A percentile compares a stretch with the other conserved stretches of the same genome.
These are phyloP conservation scores for Oscheius sp. DNA, from an alignment of 2,888 invertebrate species.

Conservation along the genomic window DNA sequence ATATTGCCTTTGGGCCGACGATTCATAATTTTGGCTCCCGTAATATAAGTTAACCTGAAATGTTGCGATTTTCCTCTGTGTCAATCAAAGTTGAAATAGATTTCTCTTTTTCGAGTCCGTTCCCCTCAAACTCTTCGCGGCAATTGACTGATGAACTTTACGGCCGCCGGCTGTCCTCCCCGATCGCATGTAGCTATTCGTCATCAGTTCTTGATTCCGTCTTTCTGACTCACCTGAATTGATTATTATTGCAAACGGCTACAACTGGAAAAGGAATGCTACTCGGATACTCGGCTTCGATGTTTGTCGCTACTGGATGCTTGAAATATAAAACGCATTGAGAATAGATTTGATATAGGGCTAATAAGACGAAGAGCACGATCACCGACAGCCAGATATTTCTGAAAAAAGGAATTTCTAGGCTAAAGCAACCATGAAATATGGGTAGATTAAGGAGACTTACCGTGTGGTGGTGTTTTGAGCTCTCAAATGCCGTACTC, in stretches of 20 bases:
- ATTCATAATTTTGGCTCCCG: constrained; percentile 61
- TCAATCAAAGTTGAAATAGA: background rate
- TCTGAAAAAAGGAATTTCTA: constrained; percentile 19
- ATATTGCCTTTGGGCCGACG: constrained; percentile 42
- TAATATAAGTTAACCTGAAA: constrained; percentile 63
- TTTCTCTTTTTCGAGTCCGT: background rate
- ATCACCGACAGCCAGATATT: constrained; percentile 58
- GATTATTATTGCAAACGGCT: constrained; percentile 69
- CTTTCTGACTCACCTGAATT: constrained; percentile 53
- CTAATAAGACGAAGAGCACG: constrained; percentile 58
- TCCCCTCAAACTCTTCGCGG: background rate
- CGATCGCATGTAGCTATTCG: constrained; percentile 12
- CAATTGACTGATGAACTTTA: constrained; percentile 28
- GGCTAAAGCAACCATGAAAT: background rate
- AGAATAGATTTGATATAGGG: constrained; percentile 59
- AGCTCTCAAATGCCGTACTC: constrained; percentile 62
- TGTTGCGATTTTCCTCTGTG: too few relatives aligned
- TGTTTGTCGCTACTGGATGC: constrained; percentile 64
- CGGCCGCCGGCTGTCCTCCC: constrained; percentile 17
- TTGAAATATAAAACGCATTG: constrained; percentile 53
- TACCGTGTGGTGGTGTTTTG: constrained; percentile 51
- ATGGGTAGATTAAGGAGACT: background rate
- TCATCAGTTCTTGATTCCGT: constrained; percentile 10
- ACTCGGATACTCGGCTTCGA: constrained; percentile 66
- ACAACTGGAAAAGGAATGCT: constrained; percentile 65